Base-by-base conservation (phyloP, 2,797 vertebrate genomes). In the Cyprinodon diabolis region DNA sequence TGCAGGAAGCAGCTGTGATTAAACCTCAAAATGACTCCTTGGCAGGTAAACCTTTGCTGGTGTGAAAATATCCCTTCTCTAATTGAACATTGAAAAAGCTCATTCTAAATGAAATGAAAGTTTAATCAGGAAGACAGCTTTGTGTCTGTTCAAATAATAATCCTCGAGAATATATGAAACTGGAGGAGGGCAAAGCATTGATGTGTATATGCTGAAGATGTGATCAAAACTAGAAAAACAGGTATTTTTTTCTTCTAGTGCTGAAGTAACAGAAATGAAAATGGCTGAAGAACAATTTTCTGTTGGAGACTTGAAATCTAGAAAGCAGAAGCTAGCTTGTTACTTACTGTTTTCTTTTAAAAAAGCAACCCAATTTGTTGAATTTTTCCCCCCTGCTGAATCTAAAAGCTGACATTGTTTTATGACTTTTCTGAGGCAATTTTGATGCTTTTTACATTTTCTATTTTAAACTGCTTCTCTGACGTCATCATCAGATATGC, bases 51-150 rank as follows among this genome's bases (percentile, higher is more conserved):
- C 45, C 79, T 66, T 14, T 10, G 54, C 54, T 69, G 57, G 4
- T 67, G 35, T 75, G 17, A 57, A 78, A 75, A 78, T 73, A 43
- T 63, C 19, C 66, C 63, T 72, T 76, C 73, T 40, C 37, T 49
- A 79, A 63, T 0, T 43, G 48, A 49, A 55, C 19, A 68, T 35
- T 71, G 58, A n/a, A n/a, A 54, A 43, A 66, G 66, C 43, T 68
- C 54, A 78, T 43, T 73, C 52, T 12, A 69, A 56, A 71, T 37
- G 57, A 10, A 52, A 6, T 69, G 80, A 13, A 76, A 47, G 56
- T 82, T 65, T 77, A 71, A 84, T 85, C 63, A 62, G 40, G 9
- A 49, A 80, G 85, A 85, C 76, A 86, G 70, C 66, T 72, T 67
- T 70, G 80, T 79, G 79, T 72, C 4, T 4, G 70, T 63, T 69